phyloP scores from a whole-genome alignment of 2,888 invertebrate species.

The Heliconius hortense region DNA sequence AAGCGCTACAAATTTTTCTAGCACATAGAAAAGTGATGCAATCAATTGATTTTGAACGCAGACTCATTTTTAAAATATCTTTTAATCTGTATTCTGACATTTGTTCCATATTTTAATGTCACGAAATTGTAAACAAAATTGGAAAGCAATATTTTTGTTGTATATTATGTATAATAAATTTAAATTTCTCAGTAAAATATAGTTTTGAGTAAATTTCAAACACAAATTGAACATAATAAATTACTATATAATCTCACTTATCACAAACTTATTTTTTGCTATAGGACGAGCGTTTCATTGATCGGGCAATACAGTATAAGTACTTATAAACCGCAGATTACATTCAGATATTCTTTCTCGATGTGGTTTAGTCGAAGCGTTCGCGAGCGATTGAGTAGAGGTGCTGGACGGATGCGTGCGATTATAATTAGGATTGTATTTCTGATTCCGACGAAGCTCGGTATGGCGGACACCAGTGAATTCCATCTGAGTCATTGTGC shows the following conservation, averaged over 20 bases:
- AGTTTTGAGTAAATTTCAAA: no score
- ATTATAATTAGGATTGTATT: constrained; percentile 83
- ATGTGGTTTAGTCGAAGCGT: constrained; percentile 57
- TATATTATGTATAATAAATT: background rate
- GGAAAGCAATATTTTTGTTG: background rate
- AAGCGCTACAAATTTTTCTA: constrained; percentile 48
- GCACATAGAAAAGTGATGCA: constrained; percentile 42
- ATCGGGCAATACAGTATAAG: constrained; percentile 30
- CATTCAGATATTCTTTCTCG: constrained; percentile 46
- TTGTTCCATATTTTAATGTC: constrained; percentile 12
- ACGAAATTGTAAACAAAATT: background rate
- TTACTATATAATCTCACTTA: constrained; percentile 7
- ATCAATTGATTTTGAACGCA: constrained; percentile 32
- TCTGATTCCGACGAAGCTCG: constrained; percentile 80
- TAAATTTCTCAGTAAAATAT: background rate
- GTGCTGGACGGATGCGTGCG: constrained; percentile 80
- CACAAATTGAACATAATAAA: background rate
- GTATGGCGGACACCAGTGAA: constrained; percentile 77
- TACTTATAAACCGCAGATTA: constrained; percentile 43
- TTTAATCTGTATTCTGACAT: constrained; percentile 2
- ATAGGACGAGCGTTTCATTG: constrained; percentile 40
- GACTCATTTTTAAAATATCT: background rate
- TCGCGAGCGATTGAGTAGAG: constrained; percentile 77
- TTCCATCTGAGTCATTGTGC: constrained; percentile 82
- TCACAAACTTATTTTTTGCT: constrained; percentile 33